These are phyloP conservation scores for Grus americana DNA, from an alignment of 2,113 vertebrate genomes.

Conservation along the genomic window DNA sequence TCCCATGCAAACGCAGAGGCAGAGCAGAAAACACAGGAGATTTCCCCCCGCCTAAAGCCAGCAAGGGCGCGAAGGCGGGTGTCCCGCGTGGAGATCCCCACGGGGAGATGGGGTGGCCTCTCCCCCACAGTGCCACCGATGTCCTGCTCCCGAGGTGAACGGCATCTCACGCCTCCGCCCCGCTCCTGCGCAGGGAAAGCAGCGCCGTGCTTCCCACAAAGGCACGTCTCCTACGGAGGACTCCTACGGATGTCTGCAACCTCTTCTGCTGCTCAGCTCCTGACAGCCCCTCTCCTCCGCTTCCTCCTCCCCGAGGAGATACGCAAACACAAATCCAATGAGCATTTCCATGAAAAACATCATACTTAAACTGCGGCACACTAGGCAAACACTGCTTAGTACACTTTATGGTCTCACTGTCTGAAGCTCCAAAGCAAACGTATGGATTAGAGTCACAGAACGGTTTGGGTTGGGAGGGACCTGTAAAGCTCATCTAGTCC, in stretches of 20 bases:
- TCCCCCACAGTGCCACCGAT: fast-evolving
- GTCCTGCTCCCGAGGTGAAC: fast-evolving
- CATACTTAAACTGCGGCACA: fast-evolving
- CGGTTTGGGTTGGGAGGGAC: neutral
- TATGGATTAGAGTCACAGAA: neutral
- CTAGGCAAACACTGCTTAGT: neutral
- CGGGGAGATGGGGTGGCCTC: neutral
- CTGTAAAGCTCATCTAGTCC: neutral
- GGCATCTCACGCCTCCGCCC: neutral
- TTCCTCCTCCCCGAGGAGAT: neutral
- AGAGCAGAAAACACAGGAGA: neutral
- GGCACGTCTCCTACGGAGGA: neutral
- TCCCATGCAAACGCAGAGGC: neutral
- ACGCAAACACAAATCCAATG: neutral
- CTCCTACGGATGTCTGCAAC: neutral
- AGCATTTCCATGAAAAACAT: neutral
- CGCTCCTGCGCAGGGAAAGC: neutral
- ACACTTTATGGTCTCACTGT: fast-evolving
- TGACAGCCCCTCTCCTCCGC: neutral
- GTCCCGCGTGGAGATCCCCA: neutral
- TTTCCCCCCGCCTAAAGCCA: neutral
- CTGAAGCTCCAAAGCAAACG: neutral
- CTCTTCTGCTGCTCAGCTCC: neutral
- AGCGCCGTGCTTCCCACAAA: neutral
- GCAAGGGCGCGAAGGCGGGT: fast-evolving